These are phyloP conservation scores for Agrochola litura DNA, from an alignment of 2,888 invertebrate genomes.

Conservation along the genomic window DNA sequence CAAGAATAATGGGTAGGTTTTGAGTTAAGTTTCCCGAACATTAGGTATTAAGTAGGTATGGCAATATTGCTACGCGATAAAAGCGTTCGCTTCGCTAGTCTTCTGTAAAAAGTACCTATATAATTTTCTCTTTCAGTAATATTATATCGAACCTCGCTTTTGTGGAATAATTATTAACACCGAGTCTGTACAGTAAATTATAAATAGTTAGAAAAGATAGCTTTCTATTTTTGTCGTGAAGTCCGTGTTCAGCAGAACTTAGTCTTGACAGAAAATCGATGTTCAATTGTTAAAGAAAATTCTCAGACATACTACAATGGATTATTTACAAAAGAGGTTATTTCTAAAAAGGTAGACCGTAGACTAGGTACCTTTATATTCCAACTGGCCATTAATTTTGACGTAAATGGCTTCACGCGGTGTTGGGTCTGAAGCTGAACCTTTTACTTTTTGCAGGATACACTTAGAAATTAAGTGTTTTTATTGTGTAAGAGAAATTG, in stretches of 20 bases:
- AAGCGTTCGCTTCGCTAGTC: neutral
- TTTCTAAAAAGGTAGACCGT: conserved; percentile 39
- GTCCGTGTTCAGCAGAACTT: neutral
- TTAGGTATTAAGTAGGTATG: neutral
- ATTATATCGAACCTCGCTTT: neutral
- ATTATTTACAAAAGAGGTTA: conserved; percentile 28
- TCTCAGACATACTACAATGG: conserved; percentile 18
- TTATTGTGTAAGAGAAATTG: neutral
- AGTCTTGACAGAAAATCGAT: conserved; percentile 39
- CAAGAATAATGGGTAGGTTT: neutral
- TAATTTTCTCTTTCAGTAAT: neutral
- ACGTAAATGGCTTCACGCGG: conserved; percentile 35
- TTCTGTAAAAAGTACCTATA: neutral
- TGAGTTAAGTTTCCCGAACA: neutral
- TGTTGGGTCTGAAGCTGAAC: conserved; percentile 13
- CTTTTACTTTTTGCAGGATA: conserved; percentile 32
- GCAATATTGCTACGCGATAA: neutral
- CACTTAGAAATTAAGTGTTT: neutral
- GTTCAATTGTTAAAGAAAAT: conserved; percentile 35
- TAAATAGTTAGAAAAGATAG: neutral
- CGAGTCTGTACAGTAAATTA: neutral
- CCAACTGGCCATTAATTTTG: conserved; percentile 39
- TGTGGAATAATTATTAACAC: neutral
- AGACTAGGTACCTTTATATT: conserved; percentile 8
- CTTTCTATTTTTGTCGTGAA: neutral